Base-by-base conservation (phyloP, 2,113 vertebrate genomes). In the Rhynchomys soricoides region DNA sequence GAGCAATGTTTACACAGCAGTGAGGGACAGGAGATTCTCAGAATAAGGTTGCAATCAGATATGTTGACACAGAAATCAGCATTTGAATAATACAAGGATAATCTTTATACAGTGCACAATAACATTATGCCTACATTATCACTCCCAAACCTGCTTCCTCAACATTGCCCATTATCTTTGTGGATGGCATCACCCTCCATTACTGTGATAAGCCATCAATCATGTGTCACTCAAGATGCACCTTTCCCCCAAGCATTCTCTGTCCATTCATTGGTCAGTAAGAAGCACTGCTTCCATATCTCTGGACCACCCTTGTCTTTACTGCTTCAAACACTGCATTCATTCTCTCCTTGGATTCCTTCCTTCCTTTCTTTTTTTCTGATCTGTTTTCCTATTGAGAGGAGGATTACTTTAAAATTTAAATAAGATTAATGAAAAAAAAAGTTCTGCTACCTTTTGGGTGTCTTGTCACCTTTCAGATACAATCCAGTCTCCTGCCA, bases 371-470 rank as follows among this genome's bases (percentile, higher is more conserved):
- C 10, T 0, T 26, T 24, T 50, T 74, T 50, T 5, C 37, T 62
- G 79, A 68, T 50, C 16, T 81, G 15, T 17, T 87, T 57, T 93
- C 11, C 5, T 43, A 11, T 73, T 71, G 52, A 62, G 93, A 31
- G 45, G 93, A 55, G 82, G 83, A 74, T 62, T 89, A 48, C 37
- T 93, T 89, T 91, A 86, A 93, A 91, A 92, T 93, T 17, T 4
- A 86, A 71, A 94, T 52, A 50, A 77, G 45, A 74, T 57, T 26
- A 37, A 3, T 45, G 12, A 26, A 45, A 55, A 22, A 17, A 71
- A 77, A 48, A 50, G 31, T n/a, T 92, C 66, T 86, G 37, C 26
- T 48, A 6, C 7, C 7, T 37, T 55, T 40, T 79, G 37, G 52
- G 3, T 83, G n/a, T 24, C 19, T 89, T 70, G 55, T 12, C 74